Base-by-base conservation (phyloP, 2,113 vertebrate genomes). In the Synchiropus splendidus region DNA sequence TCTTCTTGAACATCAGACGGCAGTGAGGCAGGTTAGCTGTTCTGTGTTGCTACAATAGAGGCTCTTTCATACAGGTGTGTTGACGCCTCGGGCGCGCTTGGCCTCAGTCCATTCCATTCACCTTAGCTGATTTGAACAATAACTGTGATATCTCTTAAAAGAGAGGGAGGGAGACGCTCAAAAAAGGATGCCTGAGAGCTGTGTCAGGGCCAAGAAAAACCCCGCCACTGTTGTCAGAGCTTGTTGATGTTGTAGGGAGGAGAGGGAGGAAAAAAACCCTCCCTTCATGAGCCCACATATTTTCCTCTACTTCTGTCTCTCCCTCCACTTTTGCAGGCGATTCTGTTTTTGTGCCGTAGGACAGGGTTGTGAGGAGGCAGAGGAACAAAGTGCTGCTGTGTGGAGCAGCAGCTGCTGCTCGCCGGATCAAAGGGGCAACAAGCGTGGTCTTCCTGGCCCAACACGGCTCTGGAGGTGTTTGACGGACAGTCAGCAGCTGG, bases 41-140 rank as follows among this genome's bases (percentile, higher is more conserved):
- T 81, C 83, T 80, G 82, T 73, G 85, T 89, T 90, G 85, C 88
- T 88, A 88, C 90, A 90, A 90, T 89, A 89, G 88, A 87, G 75
- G 79, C 86, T 83, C 89, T 90, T 92, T 92, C 88, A 92, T 88
- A 91, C 94, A 98, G 94, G 94, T 98, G 93, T 97, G 91, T 98
- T 97, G 90, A 95, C 84, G 92, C 94, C 91, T 76, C 89, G 85
- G 93, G 93, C 92, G 78, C 88, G 82, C 86, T 74, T 96, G 94
- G 91, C 90, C 87, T 87, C 81, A 87, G 87, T 89, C 90, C 92
- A 92, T 91, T 91, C 89, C 88, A 90, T 90, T 94, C 92, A 92
- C 85, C 89, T 84, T 82, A 86, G 86, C 88, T 94, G 92, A 92
- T 94, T 90, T 94, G 90, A 94, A 96, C 91, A 97, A 94, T 95